Conservation (phyloP, 2,113 vertebrate species). For the Nematolebias whitei region DNA sequence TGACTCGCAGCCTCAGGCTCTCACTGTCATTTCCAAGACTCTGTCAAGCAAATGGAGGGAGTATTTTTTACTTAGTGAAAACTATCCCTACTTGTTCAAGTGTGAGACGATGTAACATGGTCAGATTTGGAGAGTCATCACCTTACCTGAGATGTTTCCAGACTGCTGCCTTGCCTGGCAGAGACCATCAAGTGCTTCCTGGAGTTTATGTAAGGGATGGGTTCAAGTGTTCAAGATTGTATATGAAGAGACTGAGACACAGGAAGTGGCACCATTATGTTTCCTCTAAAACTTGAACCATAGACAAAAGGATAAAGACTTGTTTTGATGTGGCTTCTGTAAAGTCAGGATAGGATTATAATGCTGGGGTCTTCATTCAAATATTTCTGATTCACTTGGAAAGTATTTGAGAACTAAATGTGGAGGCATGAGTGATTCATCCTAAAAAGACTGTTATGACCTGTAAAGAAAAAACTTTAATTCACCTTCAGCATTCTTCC, state of each 20-base stretch:
- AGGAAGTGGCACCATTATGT: constrained; percentile 36
- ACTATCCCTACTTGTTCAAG: constrained; percentile 43
- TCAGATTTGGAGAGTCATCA: constrained; percentile 40
- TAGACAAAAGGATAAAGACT: constrained; percentile 4
- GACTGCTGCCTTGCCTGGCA: constrained; percentile 58
- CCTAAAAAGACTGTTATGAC: neutral
- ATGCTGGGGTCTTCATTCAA: constrained; percentile 3
- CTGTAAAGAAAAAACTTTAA: too few species aligned
- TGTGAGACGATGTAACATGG: constrained; percentile 35
- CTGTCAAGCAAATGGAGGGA: too few species aligned
- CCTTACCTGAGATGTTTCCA: constrained; percentile 44
- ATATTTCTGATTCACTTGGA: neutral
- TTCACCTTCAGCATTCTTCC: too few species aligned
- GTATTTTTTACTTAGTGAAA: constrained; percentile 29
- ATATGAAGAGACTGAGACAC: constrained; percentile 16
- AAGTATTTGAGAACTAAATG: neutral
- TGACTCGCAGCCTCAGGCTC: constrained; percentile 44
- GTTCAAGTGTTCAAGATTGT: constrained; percentile 46
- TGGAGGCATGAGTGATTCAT: neutral
- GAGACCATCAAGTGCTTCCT: constrained; percentile 51
- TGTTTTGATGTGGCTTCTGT: constrained; percentile 13
- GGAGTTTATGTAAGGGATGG: constrained; percentile 63
- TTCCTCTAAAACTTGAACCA: constrained; percentile 26
- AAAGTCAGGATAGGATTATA: neutral
- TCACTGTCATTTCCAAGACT: constrained; percentile 39